Evolutionary conservation across 2,888 invertebrate genomes (phyloP).

Genomic region (Gastracanthus pulcherrimus): DNA sequence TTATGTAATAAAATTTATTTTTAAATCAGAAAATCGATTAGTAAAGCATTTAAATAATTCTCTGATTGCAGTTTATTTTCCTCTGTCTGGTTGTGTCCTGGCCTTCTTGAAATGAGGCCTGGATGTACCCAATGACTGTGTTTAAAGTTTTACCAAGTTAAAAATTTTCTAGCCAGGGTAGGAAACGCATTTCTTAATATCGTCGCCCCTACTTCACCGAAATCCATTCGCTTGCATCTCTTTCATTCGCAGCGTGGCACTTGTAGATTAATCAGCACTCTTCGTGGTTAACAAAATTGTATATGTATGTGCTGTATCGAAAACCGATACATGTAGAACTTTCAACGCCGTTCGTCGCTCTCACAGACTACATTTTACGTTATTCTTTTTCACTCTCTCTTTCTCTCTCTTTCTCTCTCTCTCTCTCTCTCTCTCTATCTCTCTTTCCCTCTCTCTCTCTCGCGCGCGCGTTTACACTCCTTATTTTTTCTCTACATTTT

Average conservation of each 20-base stretch:
- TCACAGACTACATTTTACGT: constrained; percentile 23
- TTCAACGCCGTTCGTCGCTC: constrained; percentile 2
- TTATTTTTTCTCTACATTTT: no score
- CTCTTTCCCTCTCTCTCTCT: not conserved
- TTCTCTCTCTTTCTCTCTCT: not conserved
- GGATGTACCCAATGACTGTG: no score
- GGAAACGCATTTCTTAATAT: not conserved
- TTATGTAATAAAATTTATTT: no score
- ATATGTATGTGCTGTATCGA: constrained; percentile 20
- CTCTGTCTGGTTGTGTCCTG: no score
- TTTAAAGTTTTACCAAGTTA: not conserved
- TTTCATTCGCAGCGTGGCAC: constrained; percentile 45
- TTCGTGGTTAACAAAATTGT: constrained; percentile 26
- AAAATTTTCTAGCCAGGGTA: constrained; percentile 33
- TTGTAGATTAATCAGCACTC: constrained; percentile 44
- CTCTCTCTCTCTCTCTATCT: not conserved
- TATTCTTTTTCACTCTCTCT: constrained; percentile 5
- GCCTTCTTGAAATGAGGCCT: no score
- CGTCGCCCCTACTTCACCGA: not conserved
- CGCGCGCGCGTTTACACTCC: no score
- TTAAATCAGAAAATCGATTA: no score
- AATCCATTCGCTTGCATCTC: constrained; percentile 2
- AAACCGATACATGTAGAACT: constrained; percentile 18
- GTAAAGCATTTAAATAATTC: no score
- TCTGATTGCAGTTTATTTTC: no score